Evolutionary conservation across 92 coral and sea anemone genomes (phyloP).

Genomic region (Zoanthus gigantus): DNA sequence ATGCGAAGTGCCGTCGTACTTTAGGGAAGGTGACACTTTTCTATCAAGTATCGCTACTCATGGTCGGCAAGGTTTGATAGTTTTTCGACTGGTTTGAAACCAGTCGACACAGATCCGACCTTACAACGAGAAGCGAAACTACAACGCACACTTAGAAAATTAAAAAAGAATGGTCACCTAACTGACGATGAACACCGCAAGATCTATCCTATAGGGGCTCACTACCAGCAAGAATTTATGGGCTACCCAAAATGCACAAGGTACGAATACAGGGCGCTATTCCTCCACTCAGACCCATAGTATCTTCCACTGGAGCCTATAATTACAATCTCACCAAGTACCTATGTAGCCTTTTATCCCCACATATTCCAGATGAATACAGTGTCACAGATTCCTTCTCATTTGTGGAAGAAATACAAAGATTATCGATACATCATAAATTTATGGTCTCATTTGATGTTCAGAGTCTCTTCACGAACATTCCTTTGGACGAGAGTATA

Average conservation of each 20-base stretch:
- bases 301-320: slow-evolving; percentile 44
- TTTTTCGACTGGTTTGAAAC: neutral
- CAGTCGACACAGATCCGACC: slow-evolving; percentile 8
- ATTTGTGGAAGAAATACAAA: slow-evolving; percentile 23
- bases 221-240: slow-evolving; percentile 6
- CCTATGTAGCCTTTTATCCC: slow-evolving; percentile 19
- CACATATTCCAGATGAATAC: slow-evolving; percentile 39
- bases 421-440: neutral
- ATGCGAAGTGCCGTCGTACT: neutral
- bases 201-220: slow-evolving; percentile 2
- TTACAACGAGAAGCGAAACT: slow-evolving; percentile 23
- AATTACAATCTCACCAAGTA: neutral
- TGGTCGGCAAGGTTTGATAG: neutral
- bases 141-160: slow-evolving; percentile 12
- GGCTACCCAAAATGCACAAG: neutral
- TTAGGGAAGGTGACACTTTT: no score
- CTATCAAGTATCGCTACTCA: neutral
- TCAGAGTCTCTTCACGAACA: slow-evolving; percentile 5
- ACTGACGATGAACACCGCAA: slow-evolving; percentile 6
- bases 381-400: slow-evolving; percentile 28
- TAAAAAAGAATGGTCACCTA: slow-evolving; percentile 15
- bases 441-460: neutral
- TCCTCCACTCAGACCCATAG: slow-evolving; percentile 55
- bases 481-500: neutral
- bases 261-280: slow-evolving; percentile 29